phyloP scores from a whole-genome alignment of 2,888 invertebrate genomes.

The Hecatera dysodea region DNA sequence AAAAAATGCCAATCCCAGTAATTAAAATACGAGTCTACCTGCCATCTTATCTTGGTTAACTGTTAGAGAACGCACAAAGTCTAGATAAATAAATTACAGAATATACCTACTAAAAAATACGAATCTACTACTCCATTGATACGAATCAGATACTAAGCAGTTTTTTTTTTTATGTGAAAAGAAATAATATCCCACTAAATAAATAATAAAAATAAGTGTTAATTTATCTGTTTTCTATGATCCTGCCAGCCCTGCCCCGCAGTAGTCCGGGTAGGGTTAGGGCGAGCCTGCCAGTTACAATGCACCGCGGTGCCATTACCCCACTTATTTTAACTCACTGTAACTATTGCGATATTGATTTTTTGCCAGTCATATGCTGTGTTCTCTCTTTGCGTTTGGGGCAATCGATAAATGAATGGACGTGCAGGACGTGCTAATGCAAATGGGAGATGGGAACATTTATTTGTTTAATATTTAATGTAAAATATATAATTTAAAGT shows the following conservation, averaged over 20 bases:
- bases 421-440: background rate
- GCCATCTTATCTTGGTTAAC: too few species aligned
- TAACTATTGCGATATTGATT: constrained; percentile 87
- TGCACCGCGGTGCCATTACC: constrained; percentile 85
- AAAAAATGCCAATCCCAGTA: background rate
- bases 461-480: background rate
- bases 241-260: constrained; percentile 68
- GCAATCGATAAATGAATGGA: constrained; percentile 51
- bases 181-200: too few species aligned
- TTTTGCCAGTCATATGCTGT: constrained; percentile 80
- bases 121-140: too few species aligned
- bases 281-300: constrained; percentile 75
- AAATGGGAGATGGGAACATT: background rate
- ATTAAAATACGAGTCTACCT: too few species aligned
- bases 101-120: too few species aligned
- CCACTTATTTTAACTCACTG: constrained; percentile 85
- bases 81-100: background rate
- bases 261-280: constrained; percentile 63
- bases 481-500: background rate
- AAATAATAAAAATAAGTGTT: background rate
- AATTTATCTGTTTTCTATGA: constrained; percentile 5
- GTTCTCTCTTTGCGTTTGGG: constrained; percentile 44
- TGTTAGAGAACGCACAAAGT: too few species aligned
- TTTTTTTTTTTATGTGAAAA: too few species aligned
- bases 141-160: too few species aligned